These are phyloP conservation scores for Melinaea menophilus DNA, from an alignment of 2,888 invertebrate species.

Conservation along the genomic window DNA sequence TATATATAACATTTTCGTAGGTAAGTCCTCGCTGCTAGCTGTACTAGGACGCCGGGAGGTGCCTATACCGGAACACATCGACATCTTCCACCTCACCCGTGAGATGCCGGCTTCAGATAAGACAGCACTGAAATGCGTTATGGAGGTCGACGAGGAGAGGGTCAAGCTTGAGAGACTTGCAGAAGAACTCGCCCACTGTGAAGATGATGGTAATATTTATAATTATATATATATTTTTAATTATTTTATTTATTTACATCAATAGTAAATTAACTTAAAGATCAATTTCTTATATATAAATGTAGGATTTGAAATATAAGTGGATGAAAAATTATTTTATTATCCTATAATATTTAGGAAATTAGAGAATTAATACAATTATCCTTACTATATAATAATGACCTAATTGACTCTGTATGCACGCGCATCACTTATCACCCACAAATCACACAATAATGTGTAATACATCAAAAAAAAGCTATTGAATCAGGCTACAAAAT, in stretches of 20 bases:
- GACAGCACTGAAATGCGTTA: constrained; percentile 95
- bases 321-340: no score
- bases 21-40: constrained; percentile 95
- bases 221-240: not conserved
- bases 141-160: constrained; percentile 98
- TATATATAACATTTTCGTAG: constrained; percentile 53
- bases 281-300: no score
- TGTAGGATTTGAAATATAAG: no score
- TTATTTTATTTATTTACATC: not conserved
- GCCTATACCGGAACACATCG: constrained; percentile 97
- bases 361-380: no score
- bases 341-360: no score
- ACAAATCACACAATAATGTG: no score
- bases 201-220: constrained; percentile 84
- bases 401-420: no score
- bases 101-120: constrained; percentile 99
- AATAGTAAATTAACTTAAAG: not conserved
- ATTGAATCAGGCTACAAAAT: no score
- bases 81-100: constrained; percentile 97
- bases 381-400: no score
- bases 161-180: constrained; percentile 93
- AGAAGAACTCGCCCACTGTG: constrained; percentile 90
- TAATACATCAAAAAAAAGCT: no score
- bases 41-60: constrained; percentile 96
- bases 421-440: no score